Base-by-base conservation (phyloP, 2,888 invertebrate genomes). In the Aleiodes alternator region DNA sequence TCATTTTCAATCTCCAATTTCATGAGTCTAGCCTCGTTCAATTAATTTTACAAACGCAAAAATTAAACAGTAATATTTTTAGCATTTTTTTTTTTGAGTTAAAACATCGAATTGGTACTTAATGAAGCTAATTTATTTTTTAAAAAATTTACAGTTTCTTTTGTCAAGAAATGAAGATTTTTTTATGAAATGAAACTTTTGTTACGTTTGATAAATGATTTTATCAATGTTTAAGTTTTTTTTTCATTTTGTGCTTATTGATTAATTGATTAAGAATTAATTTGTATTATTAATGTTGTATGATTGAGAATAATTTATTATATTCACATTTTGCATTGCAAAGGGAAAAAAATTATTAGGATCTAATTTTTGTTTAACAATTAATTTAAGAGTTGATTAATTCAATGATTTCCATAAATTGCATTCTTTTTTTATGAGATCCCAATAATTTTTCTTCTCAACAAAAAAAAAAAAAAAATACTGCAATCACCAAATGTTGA, bases 201-300 rank as follows among this genome's bases (percentile, higher is more conserved):
- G 75, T 75, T 75, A 72, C 43, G 71, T 68, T 75, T 72, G 61
- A 59, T 70, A 48, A 57, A 57, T 73, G 14, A 69, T 73, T 74
- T 75, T 75, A 75, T 75, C 55, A 48, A 53, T 75, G 75, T 75
- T 64, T 64, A 76, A 9, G 43, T 78, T 78, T 77, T 76, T 76
- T 83, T 77, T 76, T 43, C 43, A 43, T 43, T 75, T 79, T 80
- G 71, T 73, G 78, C 76, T 72, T 78, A 64, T 72, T 72, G 74
- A 76, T 75, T 75, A 29, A 68, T 68, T 68, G 23, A 64, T 64
- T 59, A 11, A 43, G 9, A 48, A 43, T 38, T 9, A 77, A 59
- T 76, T 55, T 70, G 50, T 68, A 72, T 78, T 68, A 79, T 76
- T 79, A 73, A 78, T 76, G 73, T 81, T 83, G 75, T 72, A 74